phyloP scores from a whole-genome alignment of 2,888 invertebrate genomes.

The Pasiphila rectangulata region DNA sequence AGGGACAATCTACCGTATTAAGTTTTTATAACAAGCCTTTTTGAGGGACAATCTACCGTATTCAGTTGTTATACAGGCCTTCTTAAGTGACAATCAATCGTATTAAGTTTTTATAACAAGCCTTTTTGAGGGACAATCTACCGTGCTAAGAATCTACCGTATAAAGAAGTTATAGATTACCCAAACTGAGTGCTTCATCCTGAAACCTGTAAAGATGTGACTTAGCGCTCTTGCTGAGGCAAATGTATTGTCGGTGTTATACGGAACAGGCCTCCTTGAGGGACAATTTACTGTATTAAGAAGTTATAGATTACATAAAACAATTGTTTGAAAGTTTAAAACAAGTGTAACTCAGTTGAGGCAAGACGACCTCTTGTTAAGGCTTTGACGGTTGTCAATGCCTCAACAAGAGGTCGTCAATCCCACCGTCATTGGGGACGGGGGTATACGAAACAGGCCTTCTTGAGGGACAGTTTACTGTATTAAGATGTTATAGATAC shows the following conservation, averaged over 20 bases:
- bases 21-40: not conserved
- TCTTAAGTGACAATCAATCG: slow-evolving; percentile 86
- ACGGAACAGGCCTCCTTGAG: not conserved
- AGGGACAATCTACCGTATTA: slow-evolving; percentile 87
- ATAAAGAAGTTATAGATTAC: slow-evolving; percentile 82
- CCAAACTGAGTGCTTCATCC: slow-evolving; percentile 95
- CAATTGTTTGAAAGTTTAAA: no score
- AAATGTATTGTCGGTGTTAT: no score
- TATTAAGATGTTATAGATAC: slow-evolving; percentile 81
- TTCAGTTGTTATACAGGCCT: no score
- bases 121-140: not conserved
- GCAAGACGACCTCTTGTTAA: no score
- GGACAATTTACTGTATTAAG: no score
- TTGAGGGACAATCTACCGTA: not conserved
- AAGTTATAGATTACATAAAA: no score
- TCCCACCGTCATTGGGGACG: no score
- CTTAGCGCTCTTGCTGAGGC: slow-evolving; percentile 90
- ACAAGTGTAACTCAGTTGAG: no score
- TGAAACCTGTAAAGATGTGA: slow-evolving; percentile 90
- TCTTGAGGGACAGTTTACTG: slow-evolving; percentile 86
- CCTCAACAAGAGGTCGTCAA: no score
- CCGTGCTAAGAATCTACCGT: slow-evolving; percentile 88
- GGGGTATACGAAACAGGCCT: slow-evolving; percentile 85
- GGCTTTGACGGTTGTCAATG: no score
- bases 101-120: slow-evolving; percentile 62